phyloP scores from a whole-genome alignment of 2,797 vertebrate species.

The Sarcophilus harrisii region DNA sequence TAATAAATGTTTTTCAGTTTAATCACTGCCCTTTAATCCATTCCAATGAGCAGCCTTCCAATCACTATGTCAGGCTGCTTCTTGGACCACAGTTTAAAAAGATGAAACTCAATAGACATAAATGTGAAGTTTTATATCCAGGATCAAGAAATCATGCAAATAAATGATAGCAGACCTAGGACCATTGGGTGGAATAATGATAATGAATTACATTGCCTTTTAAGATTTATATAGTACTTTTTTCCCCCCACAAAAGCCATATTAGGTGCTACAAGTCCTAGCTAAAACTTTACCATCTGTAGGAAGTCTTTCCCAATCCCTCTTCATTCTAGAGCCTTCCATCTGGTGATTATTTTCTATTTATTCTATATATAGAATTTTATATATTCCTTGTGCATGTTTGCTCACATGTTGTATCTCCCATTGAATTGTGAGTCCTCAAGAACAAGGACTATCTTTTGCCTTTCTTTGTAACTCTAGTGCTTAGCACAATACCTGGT shows the following conservation, averaged over 20 bases:
- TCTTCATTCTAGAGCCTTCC: not conserved
- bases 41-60: not conserved
- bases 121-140: not conserved
- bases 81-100: not conserved
- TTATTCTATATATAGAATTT: not conserved
- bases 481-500: not conserved
- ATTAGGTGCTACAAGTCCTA: not conserved
- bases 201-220: not conserved
- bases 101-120: not conserved
- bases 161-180: not conserved
- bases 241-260: not conserved
- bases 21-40: not conserved
- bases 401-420: not conserved
- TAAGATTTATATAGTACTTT: not conserved
- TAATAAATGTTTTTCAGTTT: not conserved
- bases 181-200: not conserved
- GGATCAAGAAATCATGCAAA: not conserved
- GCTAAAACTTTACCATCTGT: not conserved
- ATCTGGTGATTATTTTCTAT: not conserved
- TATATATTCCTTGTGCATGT: not conserved
- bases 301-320: not conserved
- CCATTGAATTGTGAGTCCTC: not conserved
- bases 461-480: not conserved
- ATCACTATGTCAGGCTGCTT: not conserved
- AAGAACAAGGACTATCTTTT: not conserved